These are phyloP conservation scores for Argynnis bischoffii DNA, from an alignment of 2,888 invertebrate species.

Conservation along the genomic window DNA sequence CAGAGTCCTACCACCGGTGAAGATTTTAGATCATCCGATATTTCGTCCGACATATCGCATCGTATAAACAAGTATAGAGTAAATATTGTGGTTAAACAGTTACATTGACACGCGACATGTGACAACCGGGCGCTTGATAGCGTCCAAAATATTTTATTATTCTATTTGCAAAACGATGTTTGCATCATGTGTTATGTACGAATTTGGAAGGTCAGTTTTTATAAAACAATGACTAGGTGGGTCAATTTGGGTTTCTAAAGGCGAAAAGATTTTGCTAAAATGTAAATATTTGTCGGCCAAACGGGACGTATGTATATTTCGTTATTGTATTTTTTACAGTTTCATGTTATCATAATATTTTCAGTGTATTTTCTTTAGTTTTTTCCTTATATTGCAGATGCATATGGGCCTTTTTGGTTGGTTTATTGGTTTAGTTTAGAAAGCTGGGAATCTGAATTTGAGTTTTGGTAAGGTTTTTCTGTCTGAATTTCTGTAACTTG, in stretches of 20 bases:
- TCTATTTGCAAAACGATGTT: conserved; percentile 20
- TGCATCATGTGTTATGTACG: conserved; percentile 17
- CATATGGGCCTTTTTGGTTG: too few species aligned
- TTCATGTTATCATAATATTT: too few species aligned
- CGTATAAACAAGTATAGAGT: conserved; percentile 7
- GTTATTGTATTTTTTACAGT: too few species aligned
- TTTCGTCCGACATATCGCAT: conserved; percentile 8
- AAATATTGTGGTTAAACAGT: conserved; percentile 28
- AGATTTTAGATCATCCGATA: conserved; percentile 2
- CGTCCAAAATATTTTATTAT: conserved; percentile 30
- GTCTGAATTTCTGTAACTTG: too few species aligned
- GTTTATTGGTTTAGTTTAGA: too few species aligned
- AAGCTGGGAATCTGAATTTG: too few species aligned
- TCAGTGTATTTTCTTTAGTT: too few species aligned
- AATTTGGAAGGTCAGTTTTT: conserved; percentile 11
- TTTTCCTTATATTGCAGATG: too few species aligned
- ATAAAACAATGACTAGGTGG: conserved; percentile 14
- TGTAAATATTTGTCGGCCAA: background rate
- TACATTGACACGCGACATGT: conserved; percentile 26
- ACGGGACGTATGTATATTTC: background rate
- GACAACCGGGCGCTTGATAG: conserved; percentile 23
- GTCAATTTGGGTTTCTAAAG: background rate
- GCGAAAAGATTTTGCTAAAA: background rate
- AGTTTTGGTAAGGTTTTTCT: too few species aligned
- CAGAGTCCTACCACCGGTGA: too few species aligned